Evolutionary conservation across 2,797 vertebrate species (phyloP).

Genomic region (Sebastes variabilis): DNA sequence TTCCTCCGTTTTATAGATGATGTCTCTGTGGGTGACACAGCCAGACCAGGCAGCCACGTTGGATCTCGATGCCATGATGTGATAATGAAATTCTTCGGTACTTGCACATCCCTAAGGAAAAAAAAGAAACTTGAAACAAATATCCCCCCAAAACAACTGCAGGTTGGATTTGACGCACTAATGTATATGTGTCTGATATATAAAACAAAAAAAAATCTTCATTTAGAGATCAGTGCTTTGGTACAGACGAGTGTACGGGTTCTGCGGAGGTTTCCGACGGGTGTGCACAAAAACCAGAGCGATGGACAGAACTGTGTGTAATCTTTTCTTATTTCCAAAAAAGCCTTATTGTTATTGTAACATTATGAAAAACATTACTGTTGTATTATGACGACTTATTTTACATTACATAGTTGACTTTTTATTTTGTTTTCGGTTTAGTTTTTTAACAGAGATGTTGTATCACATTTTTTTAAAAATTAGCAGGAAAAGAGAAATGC

Average conservation of each 20-base stretch:
- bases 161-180: constrained; percentile 51
- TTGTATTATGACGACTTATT: constrained; percentile 81
- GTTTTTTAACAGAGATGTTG: constrained; percentile 90
- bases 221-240: constrained; percentile 57
- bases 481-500: constrained; percentile 84
- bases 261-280: constrained; percentile 52
- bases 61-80: constrained; percentile 48
- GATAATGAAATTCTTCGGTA: constrained; percentile 46
- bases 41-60: constrained; percentile 54
- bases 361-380: constrained; percentile 81
- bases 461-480: constrained; percentile 78
- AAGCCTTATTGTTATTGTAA: constrained; percentile 88
- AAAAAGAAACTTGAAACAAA: constrained; percentile 55
- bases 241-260: constrained; percentile 50
- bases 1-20: constrained; percentile 52
- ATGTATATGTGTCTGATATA: constrained; percentile 44
- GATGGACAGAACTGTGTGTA: constrained; percentile 81
- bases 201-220: constrained; percentile 23
- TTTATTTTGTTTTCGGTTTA: constrained; percentile 74
- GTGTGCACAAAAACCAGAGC: constrained; percentile 70
- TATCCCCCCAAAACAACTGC: constrained; percentile 55
- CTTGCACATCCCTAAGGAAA: constrained; percentile 58
- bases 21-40: constrained; percentile 45
- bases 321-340: constrained; percentile 86
- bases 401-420: constrained; percentile 78